These are phyloP conservation scores for Eubasilissa regina DNA, from an alignment of 1,140 invertebrate species.

Conservation along the genomic window DNA sequence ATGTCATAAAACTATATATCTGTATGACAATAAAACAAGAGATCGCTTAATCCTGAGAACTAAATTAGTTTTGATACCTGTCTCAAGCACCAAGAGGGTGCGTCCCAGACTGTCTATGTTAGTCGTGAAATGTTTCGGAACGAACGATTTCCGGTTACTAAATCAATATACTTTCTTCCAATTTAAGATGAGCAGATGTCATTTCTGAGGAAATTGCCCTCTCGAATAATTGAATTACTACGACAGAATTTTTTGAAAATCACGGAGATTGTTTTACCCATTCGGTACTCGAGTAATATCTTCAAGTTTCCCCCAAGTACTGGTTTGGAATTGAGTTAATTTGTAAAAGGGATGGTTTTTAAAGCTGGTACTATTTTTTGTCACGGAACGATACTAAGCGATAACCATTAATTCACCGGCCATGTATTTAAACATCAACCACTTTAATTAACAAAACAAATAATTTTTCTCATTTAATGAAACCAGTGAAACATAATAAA, in stretches of 20 bases:
- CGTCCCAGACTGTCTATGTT: too few species aligned
- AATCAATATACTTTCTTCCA: constrained; percentile 5
- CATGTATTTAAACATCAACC: too few species aligned
- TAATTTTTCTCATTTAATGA: background rate
- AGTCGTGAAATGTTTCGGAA: constrained; percentile 3
- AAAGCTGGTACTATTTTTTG: background rate
- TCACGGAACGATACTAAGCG: background rate
- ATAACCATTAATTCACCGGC: too few species aligned
- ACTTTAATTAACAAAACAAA: constrained; percentile 3
- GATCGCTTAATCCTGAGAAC: too few species aligned
- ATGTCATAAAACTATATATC: too few species aligned
- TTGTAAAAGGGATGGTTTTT: too few species aligned
- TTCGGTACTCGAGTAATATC: background rate
- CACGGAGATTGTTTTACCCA: background rate
- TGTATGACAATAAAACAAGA: too few species aligned
- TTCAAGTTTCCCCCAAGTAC: background rate
- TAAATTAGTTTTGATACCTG: too few species aligned
- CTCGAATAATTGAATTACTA: background rate
- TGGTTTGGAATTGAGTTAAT: too few species aligned
- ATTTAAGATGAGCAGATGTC: constrained; percentile 16
- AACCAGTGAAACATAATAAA: constrained; percentile 5
- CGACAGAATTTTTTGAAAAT: background rate
- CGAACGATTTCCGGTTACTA: constrained; percentile 3
- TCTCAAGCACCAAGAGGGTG: too few species aligned
- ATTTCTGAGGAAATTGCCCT: background rate